Base-by-base conservation (phyloP, 2,888 invertebrate genomes). In the Caenorhabditis wallacei region DNA sequence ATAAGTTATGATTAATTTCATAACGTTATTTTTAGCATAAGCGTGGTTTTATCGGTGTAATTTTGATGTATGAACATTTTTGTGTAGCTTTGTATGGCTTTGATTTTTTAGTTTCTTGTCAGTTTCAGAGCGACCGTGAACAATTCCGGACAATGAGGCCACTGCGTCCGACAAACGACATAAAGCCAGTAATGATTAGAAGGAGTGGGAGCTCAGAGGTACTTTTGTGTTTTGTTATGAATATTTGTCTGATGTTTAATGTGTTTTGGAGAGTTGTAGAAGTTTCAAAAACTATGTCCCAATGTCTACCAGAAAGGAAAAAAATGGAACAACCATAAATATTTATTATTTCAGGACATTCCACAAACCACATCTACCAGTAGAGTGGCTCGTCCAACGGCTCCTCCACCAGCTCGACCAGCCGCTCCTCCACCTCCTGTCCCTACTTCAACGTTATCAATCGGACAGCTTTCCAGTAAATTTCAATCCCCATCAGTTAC, bases 131-230 rank as follows among this genome's bases (percentile, higher is more conserved):
- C 20, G 82, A 79, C 56, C 76, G 84, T 13, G 84, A 84, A 30
- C 84, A 84, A 35, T 84, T 85, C 30, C 66, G 79, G 61, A 86
- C 86, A 5, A 83, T 86, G 84, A 66, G 86, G 66, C 86, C 86
- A 0, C 20, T 51, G 5, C 69, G 83, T 26, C 80, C 80, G 11
- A 20, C 57, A 20, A 70, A 59, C 24, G 80, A 80, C 22, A 20
- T 22, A 8, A 82, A 81, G 20, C 84, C 84, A 20, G 22, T 10
- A n/a, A 80, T 82, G 68, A 54, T 84, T 37, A 35, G 83, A 64
- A 70, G 84, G 46, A 78, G 78, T 53, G 86, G 84, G 53, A 84
- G 84, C 69, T 86, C 86, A 0, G 86, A 86, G 80, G 85, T 85
- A 46, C 18, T 63, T 51, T 30, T 30, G 57, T 56, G 5, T 20